Conservation (phyloP, 2,113 vertebrate genomes). For the Corydoras maculifer region DNA sequence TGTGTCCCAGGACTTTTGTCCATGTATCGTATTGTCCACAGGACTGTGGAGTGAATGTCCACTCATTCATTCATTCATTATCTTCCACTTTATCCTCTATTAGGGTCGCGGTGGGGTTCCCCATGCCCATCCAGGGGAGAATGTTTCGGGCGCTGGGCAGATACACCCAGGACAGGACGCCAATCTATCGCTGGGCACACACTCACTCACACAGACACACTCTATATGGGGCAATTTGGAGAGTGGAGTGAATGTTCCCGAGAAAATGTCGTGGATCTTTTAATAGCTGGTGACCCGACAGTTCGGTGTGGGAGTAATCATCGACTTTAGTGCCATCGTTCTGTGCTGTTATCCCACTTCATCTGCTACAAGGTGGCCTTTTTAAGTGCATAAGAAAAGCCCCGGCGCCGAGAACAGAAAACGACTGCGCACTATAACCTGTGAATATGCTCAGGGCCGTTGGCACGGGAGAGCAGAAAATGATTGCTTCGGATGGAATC, state of each 20-base stretch:
- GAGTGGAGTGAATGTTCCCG: constrained; percentile 40
- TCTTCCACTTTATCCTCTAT: too few species aligned
- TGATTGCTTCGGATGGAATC: constrained; percentile 27
- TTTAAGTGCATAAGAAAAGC: not conserved
- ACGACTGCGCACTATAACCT: not conserved
- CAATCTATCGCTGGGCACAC: too few species aligned
- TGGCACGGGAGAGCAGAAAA: not conserved
- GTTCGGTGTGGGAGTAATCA: constrained; percentile 52
- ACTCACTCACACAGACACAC: too few species aligned
- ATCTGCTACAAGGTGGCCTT: not conserved
- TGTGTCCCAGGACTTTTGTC: not conserved
- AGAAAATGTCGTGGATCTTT: constrained; percentile 25
- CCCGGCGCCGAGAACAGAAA: not conserved
- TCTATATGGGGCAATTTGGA: not conserved
- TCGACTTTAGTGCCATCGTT: constrained; percentile 52
- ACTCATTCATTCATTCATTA: too few species aligned
- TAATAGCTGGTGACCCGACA: constrained; percentile 46
- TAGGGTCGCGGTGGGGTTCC: too few species aligned
- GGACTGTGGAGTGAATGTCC: not conserved
- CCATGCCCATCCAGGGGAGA: too few species aligned
- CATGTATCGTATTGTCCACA: not conserved
- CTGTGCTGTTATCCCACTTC: constrained; percentile 39
- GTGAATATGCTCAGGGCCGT: not conserved
- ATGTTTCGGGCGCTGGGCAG: too few species aligned
- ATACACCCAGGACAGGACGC: too few species aligned